A percentile compares a stretch with the other conserved stretches of the same genome.
These are phyloP conservation scores for Epinephelus malabaricus DNA, from an alignment of 2,797 vertebrate species.

Conservation along the genomic window DNA sequence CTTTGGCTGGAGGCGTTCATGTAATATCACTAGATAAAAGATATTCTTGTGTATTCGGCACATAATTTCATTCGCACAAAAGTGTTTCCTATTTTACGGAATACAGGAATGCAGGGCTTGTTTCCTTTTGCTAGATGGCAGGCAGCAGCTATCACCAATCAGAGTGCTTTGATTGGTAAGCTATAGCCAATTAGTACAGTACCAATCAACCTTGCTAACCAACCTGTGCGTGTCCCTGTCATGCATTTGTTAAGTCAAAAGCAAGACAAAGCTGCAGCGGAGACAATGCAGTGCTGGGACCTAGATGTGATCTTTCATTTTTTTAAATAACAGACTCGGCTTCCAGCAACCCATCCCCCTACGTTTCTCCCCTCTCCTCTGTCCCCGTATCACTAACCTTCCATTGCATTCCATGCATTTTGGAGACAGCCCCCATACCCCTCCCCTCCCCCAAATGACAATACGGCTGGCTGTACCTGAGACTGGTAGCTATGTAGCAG, in stretches of 20 bases:
- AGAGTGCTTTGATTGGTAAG: constrained; percentile 13
- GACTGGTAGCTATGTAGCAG: constrained; percentile 64
- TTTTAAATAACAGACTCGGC: constrained; percentile 53
- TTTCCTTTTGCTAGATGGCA: background rate
- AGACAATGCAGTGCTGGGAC: constrained; percentile 43
- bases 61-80: background rate
- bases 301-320: constrained; percentile 27
- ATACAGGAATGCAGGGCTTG: background rate
- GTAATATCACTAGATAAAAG: background rate
- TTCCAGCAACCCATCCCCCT: constrained; percentile 75
- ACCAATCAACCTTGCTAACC: constrained; percentile 36
- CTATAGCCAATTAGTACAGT: constrained; percentile 44
- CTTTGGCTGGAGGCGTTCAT: background rate
- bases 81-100: background rate
- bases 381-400: constrained; percentile 79
- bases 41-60: background rate
- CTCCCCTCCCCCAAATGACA: constrained; percentile 70
- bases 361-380: constrained; percentile 55
- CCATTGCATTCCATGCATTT: constrained; percentile 85
- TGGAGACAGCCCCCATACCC: constrained; percentile 71
- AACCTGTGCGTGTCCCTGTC: constrained; percentile 59
- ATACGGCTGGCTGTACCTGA: constrained; percentile 78
- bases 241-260: constrained; percentile 38
- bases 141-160: background rate
- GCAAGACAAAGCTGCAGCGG: constrained; percentile 58